Evolutionary conservation across 2,113 vertebrate genomes (phyloP).

Genomic region (Hippocampus mohnikei): DNA sequence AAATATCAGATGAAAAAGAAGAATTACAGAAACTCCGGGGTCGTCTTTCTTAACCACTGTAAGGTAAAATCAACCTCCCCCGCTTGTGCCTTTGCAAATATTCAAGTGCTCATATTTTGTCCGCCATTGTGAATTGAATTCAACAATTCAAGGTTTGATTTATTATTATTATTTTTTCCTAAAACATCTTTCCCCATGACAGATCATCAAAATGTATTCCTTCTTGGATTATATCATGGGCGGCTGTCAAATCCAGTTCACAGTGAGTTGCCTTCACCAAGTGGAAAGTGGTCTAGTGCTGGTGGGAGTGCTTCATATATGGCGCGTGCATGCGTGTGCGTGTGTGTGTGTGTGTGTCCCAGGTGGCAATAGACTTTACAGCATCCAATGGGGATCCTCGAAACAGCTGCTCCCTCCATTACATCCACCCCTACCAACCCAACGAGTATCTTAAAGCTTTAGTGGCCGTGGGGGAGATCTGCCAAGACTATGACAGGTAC

Average conservation of each 20-base stretch:
- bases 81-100: not conserved
- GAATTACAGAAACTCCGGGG: slow-evolving; percentile 96
- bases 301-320: slow-evolving; percentile 7
- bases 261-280: slow-evolving; percentile 75
- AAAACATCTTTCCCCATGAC: slow-evolving; percentile 32
- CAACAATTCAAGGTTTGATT: not conserved
- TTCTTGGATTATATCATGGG: slow-evolving; percentile 99
- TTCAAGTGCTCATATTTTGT: no score
- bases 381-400: slow-evolving; percentile 95
- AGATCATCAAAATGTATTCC: slow-evolving; percentile 99
- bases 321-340: not conserved
- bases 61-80: slow-evolving; percentile 75
- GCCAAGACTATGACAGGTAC: slow-evolving; percentile 99
- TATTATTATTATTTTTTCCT: not conserved
- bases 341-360: slow-evolving; percentile 36
- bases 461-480: slow-evolving; percentile 97
- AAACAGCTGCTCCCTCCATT: slow-evolving; percentile 98
- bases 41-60: slow-evolving; percentile 91
- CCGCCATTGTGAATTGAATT: no score
- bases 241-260: slow-evolving; percentile 99
- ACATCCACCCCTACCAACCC: slow-evolving; percentile 98
- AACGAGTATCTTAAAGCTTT: slow-evolving; percentile 97
- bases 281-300: slow-evolving; percentile 24
- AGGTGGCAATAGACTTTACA: slow-evolving; percentile 99
- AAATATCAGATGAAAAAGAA: slow-evolving; percentile 99